A percentile compares a stretch with the other conserved stretches of the same genome.
Conservation (phyloP, 2,888 invertebrate species). For the Himalopsyche japonica region DNA sequence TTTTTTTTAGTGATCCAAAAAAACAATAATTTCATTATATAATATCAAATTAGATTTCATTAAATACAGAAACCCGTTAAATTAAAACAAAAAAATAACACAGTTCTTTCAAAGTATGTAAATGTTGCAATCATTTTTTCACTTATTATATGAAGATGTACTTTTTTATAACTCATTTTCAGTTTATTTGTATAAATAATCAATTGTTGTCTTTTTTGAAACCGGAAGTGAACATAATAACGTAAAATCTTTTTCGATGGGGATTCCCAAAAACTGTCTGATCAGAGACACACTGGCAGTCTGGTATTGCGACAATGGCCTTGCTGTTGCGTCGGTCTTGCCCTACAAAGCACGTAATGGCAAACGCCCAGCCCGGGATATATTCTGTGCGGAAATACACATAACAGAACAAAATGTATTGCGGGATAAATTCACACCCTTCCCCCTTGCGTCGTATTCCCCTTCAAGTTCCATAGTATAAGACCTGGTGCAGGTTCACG, state of each 20-base stretch:
- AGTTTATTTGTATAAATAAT: too few species aligned
- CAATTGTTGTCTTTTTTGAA: too few species aligned
- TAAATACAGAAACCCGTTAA: too few species aligned
- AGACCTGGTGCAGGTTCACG: slow-evolving; percentile 33
- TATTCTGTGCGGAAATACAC: slow-evolving; percentile 28
- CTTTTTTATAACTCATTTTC: too few species aligned
- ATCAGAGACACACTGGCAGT: not conserved
- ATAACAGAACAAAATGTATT: not conserved
- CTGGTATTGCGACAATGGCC: not conserved
- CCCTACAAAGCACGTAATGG: slow-evolving; percentile 33
- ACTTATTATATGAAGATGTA: too few species aligned
- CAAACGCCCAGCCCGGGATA: slow-evolving; percentile 21
- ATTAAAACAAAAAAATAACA: too few species aligned
- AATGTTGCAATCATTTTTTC: too few species aligned
- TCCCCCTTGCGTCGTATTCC: not conserved
- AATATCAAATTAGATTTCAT: too few species aligned
- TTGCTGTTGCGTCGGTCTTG: slow-evolving; percentile 3
- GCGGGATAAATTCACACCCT: not conserved
- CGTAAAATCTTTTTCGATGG: not conserved
- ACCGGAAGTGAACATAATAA: too few species aligned
- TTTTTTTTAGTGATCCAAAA: too few species aligned
- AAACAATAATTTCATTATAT: too few species aligned
- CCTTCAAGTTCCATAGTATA: slow-evolving; percentile 36
- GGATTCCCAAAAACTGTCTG: not conserved
- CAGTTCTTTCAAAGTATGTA: too few species aligned